A percentile compares a stretch with the other conserved stretches of the same genome.
Evolutionary conservation across 2,797 vertebrate genomes (phyloP).

Genomic region (Phataginus tetradactyla): DNA sequence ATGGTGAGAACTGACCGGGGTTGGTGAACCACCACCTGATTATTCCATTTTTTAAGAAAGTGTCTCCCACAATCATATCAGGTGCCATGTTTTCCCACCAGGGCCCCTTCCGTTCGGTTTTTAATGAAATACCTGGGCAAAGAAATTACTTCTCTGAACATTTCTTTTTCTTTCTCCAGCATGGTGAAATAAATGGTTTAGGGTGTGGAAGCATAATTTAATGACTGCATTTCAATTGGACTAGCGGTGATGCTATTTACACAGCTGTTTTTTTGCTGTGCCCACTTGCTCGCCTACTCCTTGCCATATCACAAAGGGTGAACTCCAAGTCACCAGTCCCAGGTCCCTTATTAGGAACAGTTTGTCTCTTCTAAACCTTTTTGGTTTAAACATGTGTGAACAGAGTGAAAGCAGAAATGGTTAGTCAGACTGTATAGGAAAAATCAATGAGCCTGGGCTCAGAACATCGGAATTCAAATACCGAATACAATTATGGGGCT

Average conservation of each 20-base stretch:
- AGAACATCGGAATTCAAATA: neutral
- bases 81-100: neutral
- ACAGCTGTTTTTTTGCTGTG: slow-evolving; percentile 62
- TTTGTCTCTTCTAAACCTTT: slow-evolving; percentile 28
- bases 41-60: slow-evolving; percentile 40
- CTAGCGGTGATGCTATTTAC: slow-evolving; percentile 77
- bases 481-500: neutral
- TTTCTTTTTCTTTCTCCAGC: slow-evolving; percentile 50
- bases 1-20: neutral
- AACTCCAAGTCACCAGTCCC: slow-evolving; percentile 55
- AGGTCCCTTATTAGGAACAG: slow-evolving; percentile 61
- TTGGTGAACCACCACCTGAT: neutral
- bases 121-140: slow-evolving; percentile 65
- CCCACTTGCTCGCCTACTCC: neutral
- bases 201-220: slow-evolving; percentile 71
- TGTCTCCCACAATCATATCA: slow-evolving; percentile 48
- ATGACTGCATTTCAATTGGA: slow-evolving; percentile 81
- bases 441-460: neutral
- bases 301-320: neutral
- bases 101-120: neutral
- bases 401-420: slow-evolving; percentile 40
- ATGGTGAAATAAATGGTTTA: slow-evolving; percentile 58
- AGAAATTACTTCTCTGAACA: slow-evolving; percentile 64
- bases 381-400: neutral
- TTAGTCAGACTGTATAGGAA: neutral